A percentile compares a stretch with the other conserved stretches of the same genome.
phyloP scores from a whole-genome alignment of 1,140 invertebrate genomes.

The Drosophila mauritiana region DNA sequence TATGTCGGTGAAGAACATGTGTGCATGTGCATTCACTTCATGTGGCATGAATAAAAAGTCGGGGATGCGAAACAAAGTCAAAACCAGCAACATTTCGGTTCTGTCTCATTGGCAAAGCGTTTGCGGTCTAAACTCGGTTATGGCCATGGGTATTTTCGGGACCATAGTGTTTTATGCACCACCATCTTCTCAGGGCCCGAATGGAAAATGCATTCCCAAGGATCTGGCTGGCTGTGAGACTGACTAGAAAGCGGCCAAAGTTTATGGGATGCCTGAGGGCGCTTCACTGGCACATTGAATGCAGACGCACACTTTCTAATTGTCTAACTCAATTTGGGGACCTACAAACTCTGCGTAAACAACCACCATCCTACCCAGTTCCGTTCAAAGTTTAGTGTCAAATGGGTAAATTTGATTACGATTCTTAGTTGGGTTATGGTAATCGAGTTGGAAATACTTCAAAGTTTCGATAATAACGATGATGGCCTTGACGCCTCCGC shows the following conservation, averaged over 20 bases:
- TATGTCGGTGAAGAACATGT: background rate
- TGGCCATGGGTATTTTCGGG: constrained; percentile 31
- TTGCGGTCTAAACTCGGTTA: constrained; percentile 51
- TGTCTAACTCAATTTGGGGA: constrained; percentile 74
- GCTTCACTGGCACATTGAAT: constrained; percentile 51
- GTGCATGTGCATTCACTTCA: background rate
- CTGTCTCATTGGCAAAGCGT: constrained; percentile 43
- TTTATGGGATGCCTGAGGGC: constrained; percentile 35
- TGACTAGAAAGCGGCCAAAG: constrained; percentile 27
- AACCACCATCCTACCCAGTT: background rate
- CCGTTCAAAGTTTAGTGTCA: constrained; percentile 72
- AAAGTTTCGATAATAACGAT: constrained; percentile 61
- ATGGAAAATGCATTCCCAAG: constrained; percentile 22
- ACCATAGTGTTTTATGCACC: constrained; percentile 45
- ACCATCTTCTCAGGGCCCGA: constrained; percentile 1
- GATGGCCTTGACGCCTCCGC: constrained; percentile 14
- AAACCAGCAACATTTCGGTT: constrained; percentile 19
- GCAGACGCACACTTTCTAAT: constrained; percentile 67
- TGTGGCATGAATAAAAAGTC: background rate
- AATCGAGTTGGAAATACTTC: constrained; percentile 81
- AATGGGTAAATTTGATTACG: constrained; percentile 78
- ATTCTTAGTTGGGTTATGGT: constrained; percentile 77
- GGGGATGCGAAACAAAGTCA: background rate
- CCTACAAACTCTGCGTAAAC: constrained; percentile 27
- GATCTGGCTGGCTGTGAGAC: constrained; percentile 1